Percentiles rank a stretch among this genome's conserved stretches.
Evolutionary conservation across 2,888 invertebrate species (phyloP).

Genomic region (Tiliacea citrago): DNA sequence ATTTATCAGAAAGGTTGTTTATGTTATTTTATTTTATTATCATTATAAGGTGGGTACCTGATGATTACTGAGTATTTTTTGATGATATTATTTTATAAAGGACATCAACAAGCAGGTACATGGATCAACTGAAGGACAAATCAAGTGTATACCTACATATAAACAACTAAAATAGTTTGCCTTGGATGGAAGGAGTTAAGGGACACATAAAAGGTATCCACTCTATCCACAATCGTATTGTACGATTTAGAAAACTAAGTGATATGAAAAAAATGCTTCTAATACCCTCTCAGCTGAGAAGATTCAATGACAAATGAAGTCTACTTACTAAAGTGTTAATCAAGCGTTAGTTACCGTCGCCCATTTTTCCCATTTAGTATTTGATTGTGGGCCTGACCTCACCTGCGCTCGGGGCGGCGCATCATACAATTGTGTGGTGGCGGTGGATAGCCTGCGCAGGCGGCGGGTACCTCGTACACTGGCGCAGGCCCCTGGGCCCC

Average conservation of each 20-base stretch:
- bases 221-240: not conserved
- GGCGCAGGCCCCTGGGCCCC: constrained; percentile 69
- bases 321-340: constrained; percentile 41
- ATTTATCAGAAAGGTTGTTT: constrained; percentile 4
- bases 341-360: constrained; percentile 59
- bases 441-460: constrained; percentile 82
- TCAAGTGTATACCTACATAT: not conserved
- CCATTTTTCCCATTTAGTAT: constrained; percentile 66
- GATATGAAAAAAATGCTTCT: not conserved
- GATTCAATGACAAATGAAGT: constrained; percentile 3
- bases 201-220: constrained; percentile 5
- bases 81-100: not conserved
- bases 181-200: not conserved
- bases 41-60: not conserved
- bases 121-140: constrained; percentile 11
- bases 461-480: constrained; percentile 76
- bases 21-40: constrained; percentile 8
- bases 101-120: constrained; percentile 4
- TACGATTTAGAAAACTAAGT: not conserved
- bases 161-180: not conserved
- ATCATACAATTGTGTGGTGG: constrained; percentile 84
- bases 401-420: constrained; percentile 87
- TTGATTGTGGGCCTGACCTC: constrained; percentile 81
- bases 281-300: not conserved
- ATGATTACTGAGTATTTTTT: not conserved